phyloP scores from a whole-genome alignment of 2,888 invertebrate genomes.

The Trissonchulus latispiculum region DNA sequence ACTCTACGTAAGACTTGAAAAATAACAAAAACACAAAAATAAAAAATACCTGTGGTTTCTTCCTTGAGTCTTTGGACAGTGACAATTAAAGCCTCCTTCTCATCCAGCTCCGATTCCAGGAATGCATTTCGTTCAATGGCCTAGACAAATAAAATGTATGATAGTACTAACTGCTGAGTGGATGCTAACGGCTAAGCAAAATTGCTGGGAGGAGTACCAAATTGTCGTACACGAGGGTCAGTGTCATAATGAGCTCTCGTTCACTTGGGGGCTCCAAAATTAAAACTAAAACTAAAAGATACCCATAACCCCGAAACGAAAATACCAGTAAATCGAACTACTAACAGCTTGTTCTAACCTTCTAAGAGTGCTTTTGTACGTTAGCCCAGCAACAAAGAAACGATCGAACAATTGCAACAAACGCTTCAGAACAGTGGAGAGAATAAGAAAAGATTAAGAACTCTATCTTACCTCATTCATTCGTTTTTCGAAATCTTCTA shows the following conservation, averaged over 20 bases:
- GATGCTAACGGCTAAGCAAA: not conserved
- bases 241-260: too few relatives aligned
- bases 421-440: too few relatives aligned
- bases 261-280: too few relatives aligned
- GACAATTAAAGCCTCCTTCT: slow-evolving; percentile 77
- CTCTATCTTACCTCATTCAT: slow-evolving; percentile 58
- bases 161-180: not conserved
- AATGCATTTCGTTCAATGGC: slow-evolving; percentile 93
- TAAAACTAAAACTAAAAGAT: too few relatives aligned
- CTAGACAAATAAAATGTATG: slow-evolving; percentile 31
- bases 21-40: not conserved
- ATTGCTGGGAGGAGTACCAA: too few relatives aligned
- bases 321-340: not conserved
- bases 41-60: slow-evolving; percentile 73
- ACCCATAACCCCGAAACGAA: too few relatives aligned
- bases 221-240: too few relatives aligned
- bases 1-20: too few relatives aligned
- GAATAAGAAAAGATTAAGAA: slow-evolving; percentile 18
- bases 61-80: slow-evolving; percentile 87
- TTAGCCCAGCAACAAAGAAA: too few relatives aligned
- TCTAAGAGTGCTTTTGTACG: too few relatives aligned
- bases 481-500: slow-evolving; percentile 80
- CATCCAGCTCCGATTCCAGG: slow-evolving; percentile 89
- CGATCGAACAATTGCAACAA: too few relatives aligned
- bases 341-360: not conserved